These are phyloP conservation scores for Apaloderma vittatum DNA, from an alignment of 2,113 vertebrate species.

Conservation along the genomic window DNA sequence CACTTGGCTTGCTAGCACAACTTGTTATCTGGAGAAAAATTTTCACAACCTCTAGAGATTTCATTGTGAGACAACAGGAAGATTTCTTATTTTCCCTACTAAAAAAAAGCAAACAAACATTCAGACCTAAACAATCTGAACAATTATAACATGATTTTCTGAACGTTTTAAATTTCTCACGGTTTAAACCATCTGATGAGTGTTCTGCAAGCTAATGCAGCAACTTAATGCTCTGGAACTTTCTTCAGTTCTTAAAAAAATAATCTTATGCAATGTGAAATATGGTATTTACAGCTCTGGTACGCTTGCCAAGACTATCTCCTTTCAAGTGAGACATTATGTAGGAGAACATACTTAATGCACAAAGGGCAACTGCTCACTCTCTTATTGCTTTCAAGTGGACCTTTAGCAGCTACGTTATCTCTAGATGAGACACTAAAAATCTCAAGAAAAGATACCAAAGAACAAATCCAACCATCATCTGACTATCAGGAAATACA, in stretches of 20 bases:
- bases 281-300: neutral
- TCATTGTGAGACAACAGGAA: neutral
- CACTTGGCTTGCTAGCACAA: neutral
- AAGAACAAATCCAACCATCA: neutral
- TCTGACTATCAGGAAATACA: neutral
- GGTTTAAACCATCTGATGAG: neutral
- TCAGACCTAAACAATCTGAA: neutral
- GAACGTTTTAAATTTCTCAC: neutral
- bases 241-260: neutral
- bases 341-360: neutral
- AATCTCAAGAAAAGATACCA: neutral
- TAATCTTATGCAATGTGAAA: neutral
- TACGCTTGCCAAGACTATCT: neutral
- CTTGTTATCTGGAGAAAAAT: neutral
- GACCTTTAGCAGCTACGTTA: neutral
- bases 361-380: neutral
- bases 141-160: neutral
- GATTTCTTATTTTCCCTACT: neutral
- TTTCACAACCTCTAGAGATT: neutral
- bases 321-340: neutral
- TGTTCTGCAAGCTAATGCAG: neutral
- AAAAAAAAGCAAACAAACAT: neutral
- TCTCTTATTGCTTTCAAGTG: neutral
- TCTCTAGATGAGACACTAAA: neutral
- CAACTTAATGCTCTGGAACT: neutral